phyloP scores from a whole-genome alignment of 2,113 vertebrate species.

The Dipodomys merriami region DNA sequence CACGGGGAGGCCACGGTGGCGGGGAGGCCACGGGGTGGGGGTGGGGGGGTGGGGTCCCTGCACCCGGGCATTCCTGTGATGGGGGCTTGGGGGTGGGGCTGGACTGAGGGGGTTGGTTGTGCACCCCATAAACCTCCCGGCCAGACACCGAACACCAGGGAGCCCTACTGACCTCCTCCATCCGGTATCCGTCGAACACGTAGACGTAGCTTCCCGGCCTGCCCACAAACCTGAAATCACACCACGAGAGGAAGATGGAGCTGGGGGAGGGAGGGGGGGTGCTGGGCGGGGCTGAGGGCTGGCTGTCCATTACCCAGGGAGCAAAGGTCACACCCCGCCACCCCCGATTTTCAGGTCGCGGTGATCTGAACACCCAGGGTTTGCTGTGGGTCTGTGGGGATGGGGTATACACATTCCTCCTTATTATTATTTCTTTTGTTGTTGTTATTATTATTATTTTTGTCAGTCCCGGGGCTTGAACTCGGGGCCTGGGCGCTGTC shows the following conservation, averaged over 20 bases:
- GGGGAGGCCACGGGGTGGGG: too few species aligned
- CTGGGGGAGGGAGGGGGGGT: too few species aligned
- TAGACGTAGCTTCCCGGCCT: constrained; percentile 95
- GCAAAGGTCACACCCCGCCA: neutral
- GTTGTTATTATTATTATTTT: too few species aligned
- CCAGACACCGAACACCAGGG: neutral
- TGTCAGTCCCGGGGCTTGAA: too few species aligned
- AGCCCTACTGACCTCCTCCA: constrained; percentile 92
- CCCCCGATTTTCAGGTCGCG: fast-evolving
- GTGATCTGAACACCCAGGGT: neutral
- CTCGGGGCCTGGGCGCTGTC: too few species aligned
- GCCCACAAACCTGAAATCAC: constrained; percentile 92
- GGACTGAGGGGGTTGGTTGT: too few species aligned
- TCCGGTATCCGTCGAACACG: constrained; percentile 94
- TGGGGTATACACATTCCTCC: too few species aligned
- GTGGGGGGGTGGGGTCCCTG: too few species aligned
- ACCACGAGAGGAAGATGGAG: constrained; percentile 7
- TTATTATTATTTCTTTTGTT: too few species aligned
- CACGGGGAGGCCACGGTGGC: too few species aligned
- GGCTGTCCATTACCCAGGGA: neutral
- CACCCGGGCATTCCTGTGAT: too few species aligned
- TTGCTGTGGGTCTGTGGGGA: too few species aligned
- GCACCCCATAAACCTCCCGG: neutral
- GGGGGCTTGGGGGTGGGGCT: neutral
- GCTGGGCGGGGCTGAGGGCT: neutral